Conservation (phyloP, 2,888 invertebrate genomes). For the Dolichopus griseipennis region DNA sequence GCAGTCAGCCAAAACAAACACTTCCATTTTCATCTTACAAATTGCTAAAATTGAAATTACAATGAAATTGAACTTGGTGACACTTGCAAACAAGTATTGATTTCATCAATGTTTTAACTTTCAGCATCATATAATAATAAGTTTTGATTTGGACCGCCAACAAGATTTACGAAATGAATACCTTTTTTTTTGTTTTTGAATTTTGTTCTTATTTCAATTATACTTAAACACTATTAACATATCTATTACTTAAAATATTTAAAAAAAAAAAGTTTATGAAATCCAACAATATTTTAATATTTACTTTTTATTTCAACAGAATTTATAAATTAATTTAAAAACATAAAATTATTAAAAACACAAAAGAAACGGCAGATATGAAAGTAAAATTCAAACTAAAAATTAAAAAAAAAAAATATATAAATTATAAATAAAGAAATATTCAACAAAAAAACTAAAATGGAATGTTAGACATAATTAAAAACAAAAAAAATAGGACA, state of each 20-base stretch:
- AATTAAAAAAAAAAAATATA: background rate
- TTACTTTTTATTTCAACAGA: background rate
- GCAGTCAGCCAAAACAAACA: too few relatives aligned
- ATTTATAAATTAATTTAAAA: background rate
- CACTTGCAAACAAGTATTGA: too few relatives aligned
- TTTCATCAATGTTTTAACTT: too few relatives aligned
- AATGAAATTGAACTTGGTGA: too few relatives aligned
- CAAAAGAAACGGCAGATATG: background rate
- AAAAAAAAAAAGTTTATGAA: conserved; percentile 12
- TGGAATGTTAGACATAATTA: conserved; percentile 18
- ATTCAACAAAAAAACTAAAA: conserved; percentile 12
- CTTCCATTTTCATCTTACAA: too few relatives aligned
- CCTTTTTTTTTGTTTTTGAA: too few relatives aligned
- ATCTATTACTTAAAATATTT: background rate
- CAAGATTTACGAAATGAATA: too few relatives aligned
- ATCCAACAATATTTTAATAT: conserved; percentile 15
- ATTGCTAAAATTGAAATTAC: too few relatives aligned
- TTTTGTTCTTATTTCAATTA: background rate
- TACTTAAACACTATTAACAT: background rate
- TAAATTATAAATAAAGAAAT: background rate
- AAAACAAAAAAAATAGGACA: background rate
- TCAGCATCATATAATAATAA: too few relatives aligned
- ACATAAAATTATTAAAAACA: conserved; percentile 7
- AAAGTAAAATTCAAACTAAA: background rate
- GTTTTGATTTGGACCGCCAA: too few relatives aligned